Conservation (phyloP, 2,797 vertebrate species). For the Melanogrammus aeglefinus region DNA sequence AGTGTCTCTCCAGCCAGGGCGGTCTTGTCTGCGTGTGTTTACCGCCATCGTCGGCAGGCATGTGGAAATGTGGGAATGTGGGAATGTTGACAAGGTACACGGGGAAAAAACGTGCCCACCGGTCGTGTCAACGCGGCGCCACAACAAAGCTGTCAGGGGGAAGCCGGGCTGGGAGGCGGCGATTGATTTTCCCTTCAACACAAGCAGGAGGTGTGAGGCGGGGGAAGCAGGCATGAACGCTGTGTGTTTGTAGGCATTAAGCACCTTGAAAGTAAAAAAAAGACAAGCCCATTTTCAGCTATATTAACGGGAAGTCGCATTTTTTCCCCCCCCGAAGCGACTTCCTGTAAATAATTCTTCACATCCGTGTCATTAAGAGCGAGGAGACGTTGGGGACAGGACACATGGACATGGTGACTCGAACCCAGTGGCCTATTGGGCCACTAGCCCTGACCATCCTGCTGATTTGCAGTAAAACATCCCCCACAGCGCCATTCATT, state of each 20-base stretch:
- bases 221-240: neutral
- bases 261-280: neutral
- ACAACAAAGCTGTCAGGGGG: constrained; percentile 68
- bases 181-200: constrained; percentile 74
- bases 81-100: constrained; percentile 37
- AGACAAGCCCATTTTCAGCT: neutral
- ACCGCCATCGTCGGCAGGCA: constrained; percentile 8
- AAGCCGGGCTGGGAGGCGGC: constrained; percentile 62
- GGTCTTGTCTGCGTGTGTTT: constrained; percentile 29
- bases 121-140: constrained; percentile 49
- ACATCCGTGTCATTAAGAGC: neutral
- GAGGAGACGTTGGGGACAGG: constrained; percentile 31
- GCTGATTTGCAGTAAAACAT: no score
- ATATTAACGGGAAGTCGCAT: neutral
- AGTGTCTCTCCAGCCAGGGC: no score
- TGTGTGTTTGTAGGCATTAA: neutral
- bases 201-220: constrained; percentile 40
- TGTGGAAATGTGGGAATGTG: constrained; percentile 55
- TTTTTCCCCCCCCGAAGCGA: neutral
- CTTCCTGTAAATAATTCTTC: constrained; percentile 22
- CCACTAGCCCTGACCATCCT: no score
- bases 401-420: neutral
- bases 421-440: no score
- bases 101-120: constrained; percentile 47
- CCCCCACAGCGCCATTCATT: no score